A percentile compares a stretch with the other conserved stretches of the same genome.
Conservation (phyloP, 2,888 invertebrate species). For the Camptogramma bilineatum region DNA sequence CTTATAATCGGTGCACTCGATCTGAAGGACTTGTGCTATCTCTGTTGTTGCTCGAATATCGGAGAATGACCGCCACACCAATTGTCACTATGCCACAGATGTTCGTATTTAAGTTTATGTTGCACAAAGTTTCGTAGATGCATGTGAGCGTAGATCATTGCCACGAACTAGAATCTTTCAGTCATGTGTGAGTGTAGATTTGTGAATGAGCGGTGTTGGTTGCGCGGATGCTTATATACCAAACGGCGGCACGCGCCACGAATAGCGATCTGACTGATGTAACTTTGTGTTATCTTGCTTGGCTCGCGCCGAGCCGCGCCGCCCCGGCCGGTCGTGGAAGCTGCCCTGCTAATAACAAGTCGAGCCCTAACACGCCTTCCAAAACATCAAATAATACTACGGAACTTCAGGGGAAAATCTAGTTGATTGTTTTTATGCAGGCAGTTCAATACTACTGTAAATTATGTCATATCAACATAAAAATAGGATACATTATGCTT, state of each 20-base stretch:
- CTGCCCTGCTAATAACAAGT: not conserved
- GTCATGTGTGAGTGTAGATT: constrained; percentile 73
- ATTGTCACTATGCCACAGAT: constrained; percentile 84
- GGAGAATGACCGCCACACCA: constrained; percentile 81
- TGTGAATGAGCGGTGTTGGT: constrained; percentile 67
- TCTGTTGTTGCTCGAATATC: constrained; percentile 77
- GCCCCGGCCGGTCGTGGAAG: constrained; percentile 7
- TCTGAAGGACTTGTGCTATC: constrained; percentile 68
- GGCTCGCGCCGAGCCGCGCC: constrained; percentile 44
- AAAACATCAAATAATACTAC: not conserved
- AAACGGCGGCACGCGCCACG: constrained; percentile 63
- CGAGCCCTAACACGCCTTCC: not conserved
- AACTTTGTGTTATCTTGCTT: constrained; percentile 71
- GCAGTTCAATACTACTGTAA: no score
- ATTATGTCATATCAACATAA: no score
- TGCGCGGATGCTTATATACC: constrained; percentile 61
- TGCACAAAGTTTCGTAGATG: constrained; percentile 67
- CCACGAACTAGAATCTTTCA: constrained; percentile 76
- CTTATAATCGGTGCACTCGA: constrained; percentile 71
- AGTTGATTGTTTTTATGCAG: no score
- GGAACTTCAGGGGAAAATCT: not conserved
- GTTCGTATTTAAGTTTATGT: constrained; percentile 72
- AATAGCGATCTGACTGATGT: constrained; percentile 73
- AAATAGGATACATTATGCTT: no score
- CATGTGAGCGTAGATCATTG: constrained; percentile 82